Base-by-base conservation (phyloP, 1,140 invertebrate species). In the Leguminivora glycinivorella region DNA sequence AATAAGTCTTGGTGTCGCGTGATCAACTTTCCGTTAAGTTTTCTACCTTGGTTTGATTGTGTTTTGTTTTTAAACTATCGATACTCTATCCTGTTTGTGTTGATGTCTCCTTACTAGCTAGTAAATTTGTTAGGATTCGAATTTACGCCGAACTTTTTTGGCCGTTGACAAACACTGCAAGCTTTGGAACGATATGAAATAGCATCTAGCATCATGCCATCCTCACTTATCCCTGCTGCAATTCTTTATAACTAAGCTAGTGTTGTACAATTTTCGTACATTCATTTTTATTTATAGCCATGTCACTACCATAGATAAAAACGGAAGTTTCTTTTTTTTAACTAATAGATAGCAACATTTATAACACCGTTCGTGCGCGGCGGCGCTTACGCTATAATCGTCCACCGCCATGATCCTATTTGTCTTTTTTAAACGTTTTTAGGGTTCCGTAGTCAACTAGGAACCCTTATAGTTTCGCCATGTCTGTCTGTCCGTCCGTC, bases 371-470 rank as follows among this genome's bases (percentile, higher is more conserved):
- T 76, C 80, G 84, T 84, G 80, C 79, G 75, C 78, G 67, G 34
- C 71, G 69, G 56, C 70, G 69, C 72, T 81, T 80, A 79, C 76
- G 34, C n/a, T 71, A 78, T 81, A 83, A 84, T 80, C 72, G 78
- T 47, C 72, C 60, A 76, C 78, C 73, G 71, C 68, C 79, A 81
- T 75, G 74, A 75, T 72, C 5, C 77, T 73, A 79, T 81, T 79
- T 81, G 71, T 80, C 70, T 72, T 72, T 72, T 74, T 73, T 73
- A 73, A 75, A 70, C 74, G 66, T n/a, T 71, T 73, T 72, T n/a
- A n/a, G n/a, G n/a, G n/a, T n/a, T n/a, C n/a, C n/a, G n/a, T n/a
- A n/a, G n/a, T n/a, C n/a, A n/a, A n/a, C n/a, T n/a, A n/a, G n/a
- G n/a, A n/a, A n/a, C n/a, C n/a, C n/a, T n/a, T n/a, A n/a, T n/a